Evolutionary conservation across 2,113 vertebrate species (phyloP).

Genomic region (Grammomys dolichurus): DNA sequence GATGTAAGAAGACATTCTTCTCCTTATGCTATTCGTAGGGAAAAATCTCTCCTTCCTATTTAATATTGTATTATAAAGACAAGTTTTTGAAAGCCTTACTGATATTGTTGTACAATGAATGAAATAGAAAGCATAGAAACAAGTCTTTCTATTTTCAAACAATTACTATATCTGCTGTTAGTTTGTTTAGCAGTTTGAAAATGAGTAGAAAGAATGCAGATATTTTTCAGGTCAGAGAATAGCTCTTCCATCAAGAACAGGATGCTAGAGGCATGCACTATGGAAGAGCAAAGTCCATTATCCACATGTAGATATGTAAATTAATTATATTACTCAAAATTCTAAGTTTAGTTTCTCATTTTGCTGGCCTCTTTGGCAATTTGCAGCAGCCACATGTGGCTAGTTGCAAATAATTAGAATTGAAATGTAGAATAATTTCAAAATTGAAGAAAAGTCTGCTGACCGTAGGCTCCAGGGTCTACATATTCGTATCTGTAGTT

Average conservation of each 20-base stretch:
- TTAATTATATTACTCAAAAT: background rate
- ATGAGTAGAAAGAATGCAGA: background rate
- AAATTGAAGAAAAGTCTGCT: background rate
- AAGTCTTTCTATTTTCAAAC: background rate
- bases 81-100: background rate
- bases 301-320: background rate
- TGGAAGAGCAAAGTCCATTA: fast-evolving
- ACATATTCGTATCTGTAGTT: background rate
- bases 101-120: background rate
- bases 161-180: background rate
- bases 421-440: background rate
- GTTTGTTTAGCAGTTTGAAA: background rate
- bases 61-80: background rate
- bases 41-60: background rate
- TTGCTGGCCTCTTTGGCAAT: background rate
- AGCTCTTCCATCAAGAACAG: background rate
- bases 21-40: background rate
- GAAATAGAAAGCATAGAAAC: background rate
- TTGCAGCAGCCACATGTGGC: background rate
- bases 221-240: background rate
- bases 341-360: background rate
- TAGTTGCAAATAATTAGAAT: background rate
- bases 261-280: background rate
- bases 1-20: background rate
- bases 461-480: background rate